Conservation (phyloP, 1,140 invertebrate genomes). For the Mya arenaria region DNA sequence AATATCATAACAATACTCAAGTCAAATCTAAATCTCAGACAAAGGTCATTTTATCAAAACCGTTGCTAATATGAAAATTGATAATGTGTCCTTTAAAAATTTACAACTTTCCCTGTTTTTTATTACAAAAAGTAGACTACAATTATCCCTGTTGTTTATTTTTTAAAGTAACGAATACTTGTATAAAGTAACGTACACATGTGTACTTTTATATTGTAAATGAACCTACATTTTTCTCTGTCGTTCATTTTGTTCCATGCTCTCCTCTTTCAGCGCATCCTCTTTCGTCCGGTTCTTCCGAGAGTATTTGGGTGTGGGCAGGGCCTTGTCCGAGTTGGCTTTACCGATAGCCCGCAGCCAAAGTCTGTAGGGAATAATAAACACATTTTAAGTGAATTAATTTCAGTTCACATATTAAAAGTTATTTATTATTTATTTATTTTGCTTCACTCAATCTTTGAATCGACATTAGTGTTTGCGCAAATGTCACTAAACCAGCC, state of each 20-base stretch:
- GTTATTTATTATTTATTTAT: too few relatives aligned
- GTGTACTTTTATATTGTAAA: not conserved
- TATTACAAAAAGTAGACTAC: not conserved
- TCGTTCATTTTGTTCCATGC: slow-evolving; percentile 54
- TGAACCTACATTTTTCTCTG: slow-evolving; percentile 29
- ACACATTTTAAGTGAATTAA: too few relatives aligned
- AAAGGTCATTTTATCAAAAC: too few relatives aligned
- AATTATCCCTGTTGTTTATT: not conserved
- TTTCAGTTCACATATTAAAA: too few relatives aligned
- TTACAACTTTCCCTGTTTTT: too few relatives aligned
- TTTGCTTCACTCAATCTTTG: too few relatives aligned
- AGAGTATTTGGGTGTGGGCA: slow-evolving; percentile 60
- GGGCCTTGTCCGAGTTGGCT: slow-evolving; percentile 58
- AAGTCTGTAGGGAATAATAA: slow-evolving; percentile 42
- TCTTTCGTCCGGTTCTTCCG: slow-evolving; percentile 58
- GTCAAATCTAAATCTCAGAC: too few relatives aligned
- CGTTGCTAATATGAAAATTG: too few relatives aligned
- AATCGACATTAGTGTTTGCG: too few relatives aligned
- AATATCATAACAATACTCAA: too few relatives aligned
- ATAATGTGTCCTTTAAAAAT: too few relatives aligned
- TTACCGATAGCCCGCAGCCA: slow-evolving; percentile 60
- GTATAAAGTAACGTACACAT: not conserved
- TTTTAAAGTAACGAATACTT: not conserved
- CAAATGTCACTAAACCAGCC: too few relatives aligned
- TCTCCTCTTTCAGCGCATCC: slow-evolving; percentile 58